Evolutionary conservation across 1,140 invertebrate genomes (phyloP), one percentile per base, ranked within the genome.

Genomic region (Drosophila tristis): DNA sequence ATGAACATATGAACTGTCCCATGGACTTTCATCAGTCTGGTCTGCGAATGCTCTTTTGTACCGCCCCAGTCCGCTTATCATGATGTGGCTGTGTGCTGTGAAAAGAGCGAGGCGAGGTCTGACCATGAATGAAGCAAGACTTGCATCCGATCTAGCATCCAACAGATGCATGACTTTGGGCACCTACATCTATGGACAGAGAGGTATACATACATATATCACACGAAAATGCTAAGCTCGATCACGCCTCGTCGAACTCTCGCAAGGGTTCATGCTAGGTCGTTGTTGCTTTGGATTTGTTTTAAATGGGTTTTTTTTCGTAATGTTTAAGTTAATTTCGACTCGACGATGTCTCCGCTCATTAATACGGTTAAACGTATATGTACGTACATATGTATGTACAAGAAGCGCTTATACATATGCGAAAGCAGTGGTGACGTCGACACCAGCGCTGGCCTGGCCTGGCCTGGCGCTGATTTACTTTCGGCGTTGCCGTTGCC

Each of bases 271-370:
- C 73, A 76, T 31, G 43, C 31, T 71, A 74, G 74, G 70, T 70
- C 74, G 65, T 54, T 64, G 59, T 62, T 81, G 64, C 70, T 68
- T 61, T 62, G 63, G 44, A 75, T 61, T 76, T 65, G 51, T 85
- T 84, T 85, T 62, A 73, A 80, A 70, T 86, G 74, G 58, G 78
- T 74, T 80, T 85, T 84, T 78, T 85, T 85, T 86, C 80, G 77
- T 76, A 85, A 86, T 70, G 78, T 65, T 68, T 60, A 63, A 80
- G 81, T 78, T 85, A 48, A 68, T 58, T 67, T 81, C 51, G 56
- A 62, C 78, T 73, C 50, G 53, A 26, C 78, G 74, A 55, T 74
- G 74, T 67, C 35, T 39, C 74, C 72, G 64, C 78, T 89, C 78
- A 87, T 87, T 82, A 82, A 82, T 60, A 65, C 55, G 47, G 6